Evolutionary conservation across 1,140 invertebrate species (phyloP), one percentile per base, ranked within the genome.

Genomic region (Penaeus vannamei): DNA sequence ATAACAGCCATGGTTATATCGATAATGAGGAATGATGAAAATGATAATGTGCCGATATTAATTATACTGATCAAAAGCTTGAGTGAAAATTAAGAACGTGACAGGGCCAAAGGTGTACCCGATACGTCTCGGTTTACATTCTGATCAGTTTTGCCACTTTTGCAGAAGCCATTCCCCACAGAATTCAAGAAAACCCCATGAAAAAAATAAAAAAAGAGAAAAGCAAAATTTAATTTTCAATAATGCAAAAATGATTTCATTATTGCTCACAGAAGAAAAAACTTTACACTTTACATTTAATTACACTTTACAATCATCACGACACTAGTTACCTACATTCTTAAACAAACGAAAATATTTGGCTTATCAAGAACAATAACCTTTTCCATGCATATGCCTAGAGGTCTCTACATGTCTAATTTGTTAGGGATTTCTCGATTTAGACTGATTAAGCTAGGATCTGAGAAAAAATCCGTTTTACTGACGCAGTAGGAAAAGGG

Each of bases 81-180:
- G 4, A 42, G 14, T 53, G 53, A 53, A 14, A 53, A 53, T 53
- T 4, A 42, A 42, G 36, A 36, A 36, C 36, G 2, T 36, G 2
- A 36, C 36, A 36, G 36, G 5, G 36, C 36, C 1, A 36, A 5
- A 5, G 36, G 8, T 42, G 36, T 7, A 42, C 5, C 36, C 5
- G 36, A 5, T 42, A 7, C 36, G 36, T 42, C 8, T 42, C 36
- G 36, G 8, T 42, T 42, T 5, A 42, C 8, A 42, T 42, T 4
- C 36, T 42, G 5, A n/a, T 76, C 26, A 76, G 72, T 76, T 12
- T 76, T 76, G 23, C 72, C 72, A 76, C 72, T 76, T 76, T 76
- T 76, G n/a, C 42, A 76, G 42, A 76, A 76, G 72, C n/a, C 42
- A 76, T 32, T 32, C 26, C 72, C 72, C 10, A 29, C 19, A 76